Base-by-base conservation (phyloP, 1,140 invertebrate species). In the Eriocheir sinensis region DNA sequence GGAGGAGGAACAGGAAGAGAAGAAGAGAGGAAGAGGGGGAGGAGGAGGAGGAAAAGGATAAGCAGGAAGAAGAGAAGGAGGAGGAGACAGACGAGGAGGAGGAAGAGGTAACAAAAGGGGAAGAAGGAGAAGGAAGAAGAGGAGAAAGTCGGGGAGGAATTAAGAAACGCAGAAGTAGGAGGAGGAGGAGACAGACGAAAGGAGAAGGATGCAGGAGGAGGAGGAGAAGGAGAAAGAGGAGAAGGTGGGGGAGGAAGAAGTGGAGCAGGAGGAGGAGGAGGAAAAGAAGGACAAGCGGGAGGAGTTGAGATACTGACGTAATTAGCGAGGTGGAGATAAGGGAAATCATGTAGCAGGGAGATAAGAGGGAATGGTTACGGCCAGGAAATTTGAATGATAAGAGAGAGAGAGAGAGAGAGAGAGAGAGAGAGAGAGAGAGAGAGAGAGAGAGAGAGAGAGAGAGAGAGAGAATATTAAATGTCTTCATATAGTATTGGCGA, bases 341-440 rank as follows among this genome's bases (percentile, higher is more conserved):
- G 40, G 40, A 41, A 86, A 41, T 40, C 34, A 41, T 17, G 40
- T 40, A 86, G 40, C 36, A 86, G 83, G 3, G 83, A 86, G 83
- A 40, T 38, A 86, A 40, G 40, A 41, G 40, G 34, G 83, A 86
- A 41, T 15, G 12, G 15, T n/a, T 15, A 72, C n/a, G 60, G 60
- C 15, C 15, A 72, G n/a, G 60, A 72, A n/a, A 72, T 15, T 15
- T 15, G n/a, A n/a, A 72, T 15, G n/a, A n/a, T 15, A n/a, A 72
- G 36, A 86, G 83, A 86, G 36, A 86, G 83, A 36, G 36, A 86
- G 81, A 85, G 81, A 85, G 34, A 86, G 36, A 86, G 36, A 86
- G 36, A 86, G 36, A 86, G n/a, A 86, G 83, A 86, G 83, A 86
- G 83, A 86, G 83, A 86, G 36, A 86, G 83, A 86, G 36, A 86